phyloP scores from a whole-genome alignment of 2,888 invertebrate species.

The Lasioglossum zephyrum region DNA sequence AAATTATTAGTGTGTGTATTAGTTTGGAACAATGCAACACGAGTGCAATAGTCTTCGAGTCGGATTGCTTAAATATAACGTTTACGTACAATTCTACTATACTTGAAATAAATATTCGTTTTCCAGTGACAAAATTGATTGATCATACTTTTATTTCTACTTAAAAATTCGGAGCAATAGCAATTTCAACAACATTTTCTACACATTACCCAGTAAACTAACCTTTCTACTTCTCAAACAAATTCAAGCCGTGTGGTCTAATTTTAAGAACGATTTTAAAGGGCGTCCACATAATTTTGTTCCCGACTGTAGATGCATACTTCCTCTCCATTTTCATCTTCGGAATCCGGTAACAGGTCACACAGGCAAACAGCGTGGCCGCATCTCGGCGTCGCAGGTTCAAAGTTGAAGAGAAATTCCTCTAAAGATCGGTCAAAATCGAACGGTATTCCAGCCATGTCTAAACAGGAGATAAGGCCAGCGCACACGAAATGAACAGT shows the following conservation, averaged over 20 bases:
- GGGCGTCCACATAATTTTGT: neutral
- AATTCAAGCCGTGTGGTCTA: neutral
- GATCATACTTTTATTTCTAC: neutral
- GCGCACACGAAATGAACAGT: conserved; percentile 66
- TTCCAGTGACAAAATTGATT: neutral
- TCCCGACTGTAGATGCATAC: neutral
- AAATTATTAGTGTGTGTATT: neutral
- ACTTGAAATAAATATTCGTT: neutral
- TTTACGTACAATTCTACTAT: neutral
- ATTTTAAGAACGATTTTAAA: neutral
- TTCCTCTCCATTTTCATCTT: neutral
- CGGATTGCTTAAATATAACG: too few species aligned
- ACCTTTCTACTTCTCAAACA: neutral
- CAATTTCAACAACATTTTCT: neutral
- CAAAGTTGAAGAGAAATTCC: conserved; percentile 42
- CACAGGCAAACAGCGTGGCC: neutral
- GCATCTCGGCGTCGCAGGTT: neutral
- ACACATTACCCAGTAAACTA: neutral
- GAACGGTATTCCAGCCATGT: conserved; percentile 69
- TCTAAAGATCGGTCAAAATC: conserved; percentile 56
- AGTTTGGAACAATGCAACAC: neutral
- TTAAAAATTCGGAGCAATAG: neutral
- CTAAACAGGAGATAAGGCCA: conserved; percentile 79
- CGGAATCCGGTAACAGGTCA: neutral
- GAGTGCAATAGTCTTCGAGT: neutral